These are phyloP conservation scores for Rhinoraja longicauda DNA, from an alignment of 2,797 vertebrate species.

Conservation along the genomic window DNA sequence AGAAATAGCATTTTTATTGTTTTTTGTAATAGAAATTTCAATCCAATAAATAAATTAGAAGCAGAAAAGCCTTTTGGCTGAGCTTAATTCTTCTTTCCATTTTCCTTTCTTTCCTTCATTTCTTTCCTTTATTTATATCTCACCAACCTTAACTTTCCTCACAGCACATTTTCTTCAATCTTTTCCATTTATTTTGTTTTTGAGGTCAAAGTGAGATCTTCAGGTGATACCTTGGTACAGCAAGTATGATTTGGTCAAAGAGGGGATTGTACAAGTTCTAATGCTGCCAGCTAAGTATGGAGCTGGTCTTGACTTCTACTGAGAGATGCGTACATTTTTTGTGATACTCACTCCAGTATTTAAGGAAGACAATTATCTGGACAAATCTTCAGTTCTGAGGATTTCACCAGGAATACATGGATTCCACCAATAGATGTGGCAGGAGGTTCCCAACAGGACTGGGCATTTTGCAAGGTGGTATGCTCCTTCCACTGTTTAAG, in stretches of 20 bases:
- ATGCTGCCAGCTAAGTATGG: background rate
- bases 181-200: background rate
- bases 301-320: background rate
- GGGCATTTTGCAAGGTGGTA: too few species aligned
- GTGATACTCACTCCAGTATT: too few species aligned
- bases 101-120: background rate
- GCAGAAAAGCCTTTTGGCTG: background rate
- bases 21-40: constrained; percentile 22
- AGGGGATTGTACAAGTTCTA: background rate
- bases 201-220: background rate
- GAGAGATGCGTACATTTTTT: too few species aligned
- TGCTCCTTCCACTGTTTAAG: too few species aligned
- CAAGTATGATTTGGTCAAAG: background rate
- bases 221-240: background rate
- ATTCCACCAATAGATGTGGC: too few species aligned
- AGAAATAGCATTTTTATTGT: background rate
- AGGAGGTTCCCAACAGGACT: too few species aligned
- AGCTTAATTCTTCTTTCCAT: background rate
- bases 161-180: too few species aligned
- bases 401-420: too few species aligned
- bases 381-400: too few species aligned
- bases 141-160: background rate
- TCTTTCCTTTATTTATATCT: background rate
- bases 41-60: constrained; percentile 14
- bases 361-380: too few species aligned